A percentile compares a stretch with the other conserved stretches of the same genome.
Conservation (phyloP, 2,797 vertebrate species). For the Valencia hispanica region DNA sequence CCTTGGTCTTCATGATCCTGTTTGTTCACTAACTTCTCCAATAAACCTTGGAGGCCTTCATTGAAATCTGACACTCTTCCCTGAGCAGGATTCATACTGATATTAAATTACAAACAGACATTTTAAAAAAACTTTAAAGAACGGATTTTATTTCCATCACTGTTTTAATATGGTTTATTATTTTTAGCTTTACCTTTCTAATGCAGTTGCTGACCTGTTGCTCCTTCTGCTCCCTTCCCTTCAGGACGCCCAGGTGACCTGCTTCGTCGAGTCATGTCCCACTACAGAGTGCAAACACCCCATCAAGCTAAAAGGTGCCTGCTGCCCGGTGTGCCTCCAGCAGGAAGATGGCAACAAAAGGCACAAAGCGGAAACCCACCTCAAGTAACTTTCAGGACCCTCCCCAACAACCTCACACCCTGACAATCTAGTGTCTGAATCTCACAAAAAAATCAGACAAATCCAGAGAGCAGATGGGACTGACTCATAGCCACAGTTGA, state of each 20-base stretch:
- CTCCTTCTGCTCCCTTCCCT: constrained; percentile 1
- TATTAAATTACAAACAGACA: background rate
- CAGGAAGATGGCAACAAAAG: constrained; percentile 34
- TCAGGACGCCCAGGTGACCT: constrained; percentile 92
- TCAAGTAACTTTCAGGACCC: constrained; percentile 75
- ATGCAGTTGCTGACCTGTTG: rapidly evolving
- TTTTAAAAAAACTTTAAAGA: too few species aligned
- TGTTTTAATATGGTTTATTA: background rate
- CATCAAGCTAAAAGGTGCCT: constrained; percentile 84
- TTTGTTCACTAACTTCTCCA: too few species aligned
- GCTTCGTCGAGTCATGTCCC: constrained; percentile 90
- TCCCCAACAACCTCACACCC: constrained; percentile 10
- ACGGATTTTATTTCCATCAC: too few species aligned
- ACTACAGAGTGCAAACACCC: constrained; percentile 80
- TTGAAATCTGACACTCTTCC: background rate
- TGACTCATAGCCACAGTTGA: constrained; percentile 46
- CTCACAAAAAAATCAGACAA: constrained; percentile 39
- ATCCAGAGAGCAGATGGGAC: constrained; percentile 65
- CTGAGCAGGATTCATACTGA: background rate
- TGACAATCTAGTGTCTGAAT: constrained; percentile 52
- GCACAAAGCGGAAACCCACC: constrained; percentile 32
- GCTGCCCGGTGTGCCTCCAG: constrained; percentile 88
- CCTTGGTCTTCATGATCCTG: too few species aligned
- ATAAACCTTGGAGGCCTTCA: too few species aligned
- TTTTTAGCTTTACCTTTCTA: background rate